Conservation (phyloP, 2,113 vertebrate species). For the Solenodon paradoxus region DNA sequence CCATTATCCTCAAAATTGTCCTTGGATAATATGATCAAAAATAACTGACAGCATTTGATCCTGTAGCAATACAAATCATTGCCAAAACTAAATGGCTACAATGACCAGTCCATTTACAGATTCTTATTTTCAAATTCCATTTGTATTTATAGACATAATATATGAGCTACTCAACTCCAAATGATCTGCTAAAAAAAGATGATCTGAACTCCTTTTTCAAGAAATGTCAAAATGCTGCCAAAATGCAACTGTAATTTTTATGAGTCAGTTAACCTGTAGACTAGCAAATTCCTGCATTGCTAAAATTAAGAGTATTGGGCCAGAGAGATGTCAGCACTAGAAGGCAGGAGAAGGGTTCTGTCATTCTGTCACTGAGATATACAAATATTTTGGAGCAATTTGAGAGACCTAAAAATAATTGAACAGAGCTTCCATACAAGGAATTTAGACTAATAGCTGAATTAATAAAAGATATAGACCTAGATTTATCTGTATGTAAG, state of each 20-base stretch:
- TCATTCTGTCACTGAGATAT: background rate
- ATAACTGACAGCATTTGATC: background rate
- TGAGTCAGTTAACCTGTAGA: background rate
- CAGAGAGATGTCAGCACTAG: background rate
- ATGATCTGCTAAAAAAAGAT: background rate
- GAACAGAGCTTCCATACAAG: background rate
- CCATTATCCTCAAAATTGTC: background rate
- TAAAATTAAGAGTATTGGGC: background rate
- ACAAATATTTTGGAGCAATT: background rate
- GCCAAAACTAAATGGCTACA: background rate
- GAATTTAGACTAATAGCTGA: background rate
- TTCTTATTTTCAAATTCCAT: background rate
- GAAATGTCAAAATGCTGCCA: background rate
- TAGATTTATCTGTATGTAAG: background rate
- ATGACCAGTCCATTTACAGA: background rate
- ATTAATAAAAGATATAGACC: background rate
- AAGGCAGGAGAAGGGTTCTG: background rate
- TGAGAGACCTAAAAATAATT: background rate
- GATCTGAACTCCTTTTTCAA: background rate
- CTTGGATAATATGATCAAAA: background rate
- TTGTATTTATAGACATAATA: background rate
- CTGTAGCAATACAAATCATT: background rate
- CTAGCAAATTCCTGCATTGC: background rate
- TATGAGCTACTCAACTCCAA: background rate
- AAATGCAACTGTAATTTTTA: background rate